Percentiles rank a stretch among this genome's conserved stretches.
These are phyloP conservation scores for Onychorhynchus coronatus DNA, from an alignment of 2,113 vertebrate genomes.

Conservation along the genomic window DNA sequence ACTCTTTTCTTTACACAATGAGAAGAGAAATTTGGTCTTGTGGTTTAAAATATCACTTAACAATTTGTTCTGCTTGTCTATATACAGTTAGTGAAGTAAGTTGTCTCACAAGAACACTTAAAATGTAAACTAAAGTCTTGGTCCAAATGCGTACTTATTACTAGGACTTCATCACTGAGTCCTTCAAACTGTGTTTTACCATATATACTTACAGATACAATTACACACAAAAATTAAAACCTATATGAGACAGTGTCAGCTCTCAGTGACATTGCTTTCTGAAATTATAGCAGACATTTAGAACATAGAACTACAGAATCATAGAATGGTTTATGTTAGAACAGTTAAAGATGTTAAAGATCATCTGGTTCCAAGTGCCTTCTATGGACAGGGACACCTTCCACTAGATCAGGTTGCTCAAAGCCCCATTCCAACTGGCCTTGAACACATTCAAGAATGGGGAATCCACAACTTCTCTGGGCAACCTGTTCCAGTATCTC, in stretches of 20 bases:
- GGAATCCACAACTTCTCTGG: not conserved
- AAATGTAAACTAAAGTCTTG: not conserved
- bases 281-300: not conserved
- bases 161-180: not conserved
- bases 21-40: not conserved
- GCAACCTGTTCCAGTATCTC: not conserved
- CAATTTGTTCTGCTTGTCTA: not conserved
- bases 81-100: not conserved
- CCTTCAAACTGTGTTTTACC: not conserved
- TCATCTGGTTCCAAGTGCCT: not conserved
- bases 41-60: not conserved
- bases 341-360: not conserved
- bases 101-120: not conserved
- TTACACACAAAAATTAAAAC: not conserved
- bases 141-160: not conserved
- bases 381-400: too few species aligned
- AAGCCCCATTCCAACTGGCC: not conserved
- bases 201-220: not conserved
- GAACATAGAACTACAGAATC: not conserved
- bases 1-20: not conserved
- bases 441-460: not conserved
- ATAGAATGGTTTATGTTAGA: not conserved
- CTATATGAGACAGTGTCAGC: not conserved
- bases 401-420: not conserved
- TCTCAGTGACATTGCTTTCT: not conserved